Base-by-base conservation (phyloP, 1,140 invertebrate genomes). In the Temnothorax longispinosus region DNA sequence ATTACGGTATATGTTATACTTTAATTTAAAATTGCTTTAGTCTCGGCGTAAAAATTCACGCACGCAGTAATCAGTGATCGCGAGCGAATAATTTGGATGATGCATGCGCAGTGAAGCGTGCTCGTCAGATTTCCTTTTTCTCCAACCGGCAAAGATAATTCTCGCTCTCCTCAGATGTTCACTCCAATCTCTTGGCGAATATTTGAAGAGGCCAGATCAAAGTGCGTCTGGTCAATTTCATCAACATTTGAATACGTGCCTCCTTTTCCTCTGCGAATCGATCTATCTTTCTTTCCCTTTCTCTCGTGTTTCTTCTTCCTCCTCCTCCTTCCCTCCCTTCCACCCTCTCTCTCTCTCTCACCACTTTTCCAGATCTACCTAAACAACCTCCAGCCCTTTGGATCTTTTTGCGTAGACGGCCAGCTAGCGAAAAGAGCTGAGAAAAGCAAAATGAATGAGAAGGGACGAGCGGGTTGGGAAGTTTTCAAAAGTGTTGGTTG, bases 181-280 rank as follows among this genome's bases (percentile, higher is more conserved):
- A 95, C 93, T 95, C 95, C 94, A 95, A 95, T 95, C 94, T 95
- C 91, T 94, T 93, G 92, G 92, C 90, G 94, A 95, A 95, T 95
- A 95, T 95, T 95, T 95, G 92, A 95, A 94, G 92, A 95, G 93
- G 94, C 93, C 92, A 92, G 94, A 95, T 95, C 95, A 95, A 95
- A 95, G 95, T 92, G 85, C 90, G 94, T 95, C 95, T 95, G 95
- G 94, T 95, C 95, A 95, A 95, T 95, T 95, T 95, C 94, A 95
- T 95, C 95, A 95, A 94, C 94, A 95, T 95, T 95, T 95, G 94
- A 95, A 95, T 95, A 94, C 93, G 92, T 92, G 85, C 87, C 50
- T 85, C 85, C 60, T 88, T 86, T 76, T 82, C 75, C 74, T 67
- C 41, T 44, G 80, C 44, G 69, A 60, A 13, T 52, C 21, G 64